A percentile compares a stretch with the other conserved stretches of the same genome.
phyloP scores from a whole-genome alignment of 2,888 invertebrate genomes.

The Eilema griseolum region DNA sequence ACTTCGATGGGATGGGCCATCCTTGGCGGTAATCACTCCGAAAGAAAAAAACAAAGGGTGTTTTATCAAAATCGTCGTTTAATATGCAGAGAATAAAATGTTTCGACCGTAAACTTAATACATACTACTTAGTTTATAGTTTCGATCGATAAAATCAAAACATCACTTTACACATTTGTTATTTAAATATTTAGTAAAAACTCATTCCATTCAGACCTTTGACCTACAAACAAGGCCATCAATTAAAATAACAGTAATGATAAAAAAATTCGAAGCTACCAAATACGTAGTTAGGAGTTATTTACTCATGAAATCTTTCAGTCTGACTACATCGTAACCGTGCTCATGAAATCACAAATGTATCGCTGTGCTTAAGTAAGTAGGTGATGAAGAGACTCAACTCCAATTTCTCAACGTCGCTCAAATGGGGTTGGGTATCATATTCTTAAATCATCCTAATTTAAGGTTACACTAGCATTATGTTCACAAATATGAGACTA shows the following conservation, averaged over 20 bases:
- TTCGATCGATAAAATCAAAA: not conserved
- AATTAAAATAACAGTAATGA: not conserved
- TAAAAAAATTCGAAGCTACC: not conserved
- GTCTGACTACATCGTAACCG: no score
- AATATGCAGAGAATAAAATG: not conserved
- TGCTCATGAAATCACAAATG: no score
- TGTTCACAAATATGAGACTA: no score
- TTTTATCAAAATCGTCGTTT: slow-evolving; percentile 2
- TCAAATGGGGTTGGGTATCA: no score
- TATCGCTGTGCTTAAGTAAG: no score
- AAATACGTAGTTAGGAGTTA: not conserved
- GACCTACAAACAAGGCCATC: slow-evolving; percentile 8
- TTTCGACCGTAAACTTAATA: no score
- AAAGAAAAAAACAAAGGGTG: not conserved
- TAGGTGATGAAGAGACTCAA: no score
- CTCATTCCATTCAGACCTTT: slow-evolving; percentile 9
- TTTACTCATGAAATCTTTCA: not conserved
- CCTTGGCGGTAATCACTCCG: not conserved
- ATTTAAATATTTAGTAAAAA: slow-evolving; percentile 10
- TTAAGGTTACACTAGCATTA: no score
- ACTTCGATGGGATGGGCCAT: not conserved
- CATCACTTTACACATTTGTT: not conserved
- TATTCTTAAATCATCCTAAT: no score
- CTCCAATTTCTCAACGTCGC: no score
- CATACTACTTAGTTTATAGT: no score